Conservation (phyloP, 2,888 invertebrate species). For the Endotricha flammealis region DNA sequence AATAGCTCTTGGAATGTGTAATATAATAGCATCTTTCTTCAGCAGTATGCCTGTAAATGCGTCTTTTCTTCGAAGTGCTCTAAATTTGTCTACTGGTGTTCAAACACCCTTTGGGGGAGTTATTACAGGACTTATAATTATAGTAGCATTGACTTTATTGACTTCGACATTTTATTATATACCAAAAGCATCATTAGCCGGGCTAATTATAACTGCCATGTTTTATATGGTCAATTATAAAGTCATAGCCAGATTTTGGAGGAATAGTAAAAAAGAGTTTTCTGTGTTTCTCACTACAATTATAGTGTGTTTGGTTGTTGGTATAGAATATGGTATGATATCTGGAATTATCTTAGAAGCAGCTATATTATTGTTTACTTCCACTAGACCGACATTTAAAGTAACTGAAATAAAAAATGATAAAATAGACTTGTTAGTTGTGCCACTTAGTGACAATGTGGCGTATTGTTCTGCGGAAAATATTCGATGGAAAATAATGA, state of each 20-base stretch:
- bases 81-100: slow-evolving; percentile 94
- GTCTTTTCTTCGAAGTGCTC: slow-evolving; percentile 91
- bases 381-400: slow-evolving; percentile 48
- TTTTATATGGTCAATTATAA: slow-evolving; percentile 88
- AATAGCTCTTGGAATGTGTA: slow-evolving; percentile 91
- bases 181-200: slow-evolving; percentile 91
- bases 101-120: slow-evolving; percentile 90
- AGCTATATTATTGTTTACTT: slow-evolving; percentile 44
- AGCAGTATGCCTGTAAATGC: slow-evolving; percentile 93
- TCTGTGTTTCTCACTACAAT: slow-evolving; percentile 43
- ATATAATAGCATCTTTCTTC: slow-evolving; percentile 89
- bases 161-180: slow-evolving; percentile 91
- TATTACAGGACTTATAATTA: slow-evolving; percentile 84
- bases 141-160: slow-evolving; percentile 87
- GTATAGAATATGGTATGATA: slow-evolving; percentile 63
- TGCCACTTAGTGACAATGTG: slow-evolving; percentile 44
- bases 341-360: slow-evolving; percentile 53
- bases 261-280: slow-evolving; percentile 82
- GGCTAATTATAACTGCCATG: slow-evolving; percentile 94
- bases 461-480: slow-evolving; percentile 63
- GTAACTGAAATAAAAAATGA: slow-evolving; percentile 32
- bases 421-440: slow-evolving; percentile 39
- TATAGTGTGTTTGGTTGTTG: slow-evolving; percentile 40
- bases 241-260: slow-evolving; percentile 82
- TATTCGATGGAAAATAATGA: slow-evolving; percentile 38